Evolutionary conservation across 2,888 invertebrate genomes (phyloP).

Genomic region (Pasiphila rectangulata): DNA sequence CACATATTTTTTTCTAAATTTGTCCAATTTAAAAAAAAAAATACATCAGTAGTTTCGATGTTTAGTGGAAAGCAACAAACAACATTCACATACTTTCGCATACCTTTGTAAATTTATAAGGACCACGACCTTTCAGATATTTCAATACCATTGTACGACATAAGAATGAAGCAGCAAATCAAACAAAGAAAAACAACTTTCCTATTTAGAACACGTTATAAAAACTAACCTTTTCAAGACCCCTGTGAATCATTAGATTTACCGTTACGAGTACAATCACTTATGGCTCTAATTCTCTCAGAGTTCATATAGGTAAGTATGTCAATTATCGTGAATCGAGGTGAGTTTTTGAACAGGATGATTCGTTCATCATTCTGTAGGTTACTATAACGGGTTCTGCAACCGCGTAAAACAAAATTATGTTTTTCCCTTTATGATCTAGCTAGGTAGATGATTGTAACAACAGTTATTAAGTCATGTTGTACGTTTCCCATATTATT

Average conservation of each 20-base stretch:
- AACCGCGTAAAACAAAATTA: no score
- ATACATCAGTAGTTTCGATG: no score
- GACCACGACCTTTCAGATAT: no score
- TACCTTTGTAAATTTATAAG: no score
- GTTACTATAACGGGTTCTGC: background rate
- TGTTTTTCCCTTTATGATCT: no score
- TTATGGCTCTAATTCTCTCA: constrained; percentile 13
- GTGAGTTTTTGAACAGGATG: constrained; percentile 6
- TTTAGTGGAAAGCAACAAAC: no score
- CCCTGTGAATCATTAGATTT: background rate
- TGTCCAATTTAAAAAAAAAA: no score
- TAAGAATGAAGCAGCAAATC: background rate
- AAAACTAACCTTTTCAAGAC: background rate
- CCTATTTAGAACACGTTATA: background rate
- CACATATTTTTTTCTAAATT: no score
- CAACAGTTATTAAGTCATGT: no score
- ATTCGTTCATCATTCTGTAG: constrained; percentile 2
- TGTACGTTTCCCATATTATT: no score
- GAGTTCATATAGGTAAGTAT: constrained; percentile 10
- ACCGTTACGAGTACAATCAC: constrained; percentile 10
- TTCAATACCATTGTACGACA: background rate
- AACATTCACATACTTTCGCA: no score
- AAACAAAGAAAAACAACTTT: background rate
- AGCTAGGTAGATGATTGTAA: no score
- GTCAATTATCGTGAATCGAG: constrained; percentile 21